Evolutionary conservation across 2,888 invertebrate species (phyloP).

Genomic region (Sceliomorpha sp.): DNA sequence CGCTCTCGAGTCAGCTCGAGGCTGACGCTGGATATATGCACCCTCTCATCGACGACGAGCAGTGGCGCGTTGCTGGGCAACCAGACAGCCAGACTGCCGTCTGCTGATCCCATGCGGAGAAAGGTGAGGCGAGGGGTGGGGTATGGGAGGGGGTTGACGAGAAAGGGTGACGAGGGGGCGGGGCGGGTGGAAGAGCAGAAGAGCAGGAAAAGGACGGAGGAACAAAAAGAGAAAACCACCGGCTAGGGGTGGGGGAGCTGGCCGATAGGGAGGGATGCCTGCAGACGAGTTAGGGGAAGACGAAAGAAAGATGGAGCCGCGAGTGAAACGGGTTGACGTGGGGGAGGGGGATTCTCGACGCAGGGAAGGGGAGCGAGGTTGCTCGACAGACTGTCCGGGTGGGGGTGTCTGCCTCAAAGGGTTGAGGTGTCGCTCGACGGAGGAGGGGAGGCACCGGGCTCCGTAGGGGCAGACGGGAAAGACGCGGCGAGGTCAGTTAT

Average conservation of each 20-base stretch:
- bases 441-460: neutral
- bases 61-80: slow-evolving; percentile 58
- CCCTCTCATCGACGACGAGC: slow-evolving; percentile 49
- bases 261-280: slow-evolving; percentile 23
- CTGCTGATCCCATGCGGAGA: slow-evolving; percentile 42
- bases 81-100: slow-evolving; percentile 59
- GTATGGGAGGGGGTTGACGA: too few relatives aligned
- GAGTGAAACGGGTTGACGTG: slow-evolving; percentile 22
- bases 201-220: slow-evolving; percentile 16
- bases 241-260: slow-evolving; percentile 30
- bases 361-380: slow-evolving; percentile 13
- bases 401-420: slow-evolving; percentile 37
- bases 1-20: slow-evolving; percentile 26
- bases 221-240: slow-evolving; percentile 6
- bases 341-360: slow-evolving; percentile 13
- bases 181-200: slow-evolving; percentile 7
- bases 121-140: too few relatives aligned
- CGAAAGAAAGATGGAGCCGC: slow-evolving; percentile 33
- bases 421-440: slow-evolving; percentile 20
- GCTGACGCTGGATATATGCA: slow-evolving; percentile 39
- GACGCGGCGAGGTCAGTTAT: slow-evolving; percentile 74
- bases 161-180: slow-evolving; percentile 13
- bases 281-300: too few relatives aligned
- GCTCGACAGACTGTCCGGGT: too few relatives aligned
- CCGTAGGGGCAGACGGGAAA: slow-evolving; percentile 59